Conservation (phyloP, 2,888 invertebrate species). For the Chloroclystis v-ata region DNA sequence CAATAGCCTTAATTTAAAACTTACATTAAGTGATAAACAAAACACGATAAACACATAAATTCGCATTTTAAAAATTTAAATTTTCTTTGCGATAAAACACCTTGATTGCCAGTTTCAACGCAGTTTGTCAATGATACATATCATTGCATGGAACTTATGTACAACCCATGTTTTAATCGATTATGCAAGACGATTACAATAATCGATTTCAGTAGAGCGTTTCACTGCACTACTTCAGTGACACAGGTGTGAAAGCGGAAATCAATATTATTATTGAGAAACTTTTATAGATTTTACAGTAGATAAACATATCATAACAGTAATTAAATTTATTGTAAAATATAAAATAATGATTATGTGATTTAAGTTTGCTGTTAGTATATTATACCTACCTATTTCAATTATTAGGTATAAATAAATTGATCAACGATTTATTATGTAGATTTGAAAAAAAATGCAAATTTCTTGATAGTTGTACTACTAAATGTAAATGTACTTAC, state of each 20-base stretch:
- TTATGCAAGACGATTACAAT: constrained; percentile 32
- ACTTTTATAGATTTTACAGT: constrained; percentile 2
- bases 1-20: too few relatives aligned
- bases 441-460: too few relatives aligned
- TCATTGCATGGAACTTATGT: constrained; percentile 38
- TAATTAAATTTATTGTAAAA: too few relatives aligned
- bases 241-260: constrained; percentile 11
- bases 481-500: not conserved
- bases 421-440: too few relatives aligned
- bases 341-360: too few relatives aligned
- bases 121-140: constrained; percentile 35
- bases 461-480: too few relatives aligned
- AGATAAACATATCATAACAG: too few relatives aligned
- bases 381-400: too few relatives aligned
- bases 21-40: constrained; percentile 16
- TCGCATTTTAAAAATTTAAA: constrained; percentile 28
- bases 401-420: too few relatives aligned
- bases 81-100: constrained; percentile 26
- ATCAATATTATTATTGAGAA: constrained; percentile 5
- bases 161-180: constrained; percentile 32
- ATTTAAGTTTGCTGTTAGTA: too few relatives aligned
- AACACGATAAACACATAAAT: constrained; percentile 12
- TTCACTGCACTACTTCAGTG: constrained; percentile 22
- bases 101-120: constrained; percentile 24
- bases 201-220: constrained; percentile 27